phyloP scores from a whole-genome alignment of 2,113 vertebrate species.

The Fukomys damarensis region DNA sequence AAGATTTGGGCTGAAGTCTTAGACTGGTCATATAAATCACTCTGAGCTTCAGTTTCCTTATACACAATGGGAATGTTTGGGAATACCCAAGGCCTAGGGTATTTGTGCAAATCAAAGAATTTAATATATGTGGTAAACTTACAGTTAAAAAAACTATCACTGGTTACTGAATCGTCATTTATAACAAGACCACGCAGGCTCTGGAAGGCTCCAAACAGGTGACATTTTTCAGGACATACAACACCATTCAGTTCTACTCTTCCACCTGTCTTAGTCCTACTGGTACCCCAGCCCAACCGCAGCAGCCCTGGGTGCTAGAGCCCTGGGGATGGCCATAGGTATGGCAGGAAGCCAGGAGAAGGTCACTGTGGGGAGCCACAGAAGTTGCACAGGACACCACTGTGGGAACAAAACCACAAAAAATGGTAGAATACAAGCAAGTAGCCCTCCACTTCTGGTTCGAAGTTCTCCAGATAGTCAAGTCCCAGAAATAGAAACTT shows the following conservation, averaged over 20 bases:
- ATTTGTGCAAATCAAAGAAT: background rate
- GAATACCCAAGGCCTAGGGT: background rate
- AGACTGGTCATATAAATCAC: constrained; percentile 15
- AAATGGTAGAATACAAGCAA: background rate
- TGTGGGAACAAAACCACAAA: background rate
- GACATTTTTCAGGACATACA: background rate
- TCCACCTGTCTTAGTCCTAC: background rate
- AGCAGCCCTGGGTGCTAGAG: background rate
- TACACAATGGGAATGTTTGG: background rate
- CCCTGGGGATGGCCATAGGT: background rate
- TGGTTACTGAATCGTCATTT: background rate
- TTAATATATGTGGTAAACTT: background rate
- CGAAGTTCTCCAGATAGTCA: background rate
- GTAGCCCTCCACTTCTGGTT: background rate
- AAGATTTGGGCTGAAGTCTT: background rate
- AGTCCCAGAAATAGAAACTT: background rate
- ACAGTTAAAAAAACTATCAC: background rate
- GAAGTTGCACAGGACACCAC: background rate
- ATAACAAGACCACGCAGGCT: background rate
- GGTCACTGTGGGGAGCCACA: background rate
- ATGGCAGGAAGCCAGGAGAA: constrained; percentile 8
- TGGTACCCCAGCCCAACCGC: background rate
- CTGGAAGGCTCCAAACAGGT: background rate
- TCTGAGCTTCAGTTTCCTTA: background rate
- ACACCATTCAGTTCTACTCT: background rate